A percentile compares a stretch with the other conserved stretches of the same genome.
phyloP scores from a whole-genome alignment of 2,888 invertebrate genomes.

The Strigamia maritima region DNA sequence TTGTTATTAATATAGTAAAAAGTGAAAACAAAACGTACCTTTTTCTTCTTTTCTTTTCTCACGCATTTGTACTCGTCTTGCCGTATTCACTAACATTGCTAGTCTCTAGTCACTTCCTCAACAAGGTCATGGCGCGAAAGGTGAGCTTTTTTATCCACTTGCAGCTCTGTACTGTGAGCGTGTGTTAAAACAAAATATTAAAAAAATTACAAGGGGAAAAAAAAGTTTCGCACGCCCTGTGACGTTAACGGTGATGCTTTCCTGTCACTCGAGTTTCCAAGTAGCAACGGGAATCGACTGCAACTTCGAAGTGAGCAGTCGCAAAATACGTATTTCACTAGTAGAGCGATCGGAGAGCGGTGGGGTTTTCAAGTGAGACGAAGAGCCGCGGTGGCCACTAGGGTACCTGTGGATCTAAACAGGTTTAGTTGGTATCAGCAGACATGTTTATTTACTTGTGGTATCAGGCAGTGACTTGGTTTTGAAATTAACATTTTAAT shows the following conservation, averaged over 20 bases:
- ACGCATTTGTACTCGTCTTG: not conserved
- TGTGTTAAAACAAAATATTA: not conserved
- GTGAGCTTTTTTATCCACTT: conserved; percentile 13
- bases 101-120: not conserved
- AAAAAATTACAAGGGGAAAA: not conserved
- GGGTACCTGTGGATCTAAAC: too few species aligned
- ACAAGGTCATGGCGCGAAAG: not conserved
- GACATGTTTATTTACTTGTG: too few species aligned
- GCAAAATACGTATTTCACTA: not conserved
- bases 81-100: not conserved
- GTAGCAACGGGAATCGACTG: conserved; percentile 20
- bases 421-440: too few species aligned
- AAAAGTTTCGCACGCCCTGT: conserved; percentile 20
- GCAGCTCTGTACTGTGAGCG: not conserved
- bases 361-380: too few species aligned
- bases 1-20: too few species aligned
- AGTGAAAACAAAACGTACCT: not conserved
- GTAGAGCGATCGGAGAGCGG: too few species aligned
- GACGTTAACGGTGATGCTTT: not conserved
- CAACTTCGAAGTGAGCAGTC: not conserved
- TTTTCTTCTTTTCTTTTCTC: not conserved
- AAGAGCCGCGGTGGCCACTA: too few species aligned
- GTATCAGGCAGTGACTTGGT: not conserved
- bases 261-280: conserved; percentile 25
- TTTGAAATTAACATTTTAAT: not conserved